Conservation (phyloP, 2,888 invertebrate species). For the Hoplodrina blanda region DNA sequence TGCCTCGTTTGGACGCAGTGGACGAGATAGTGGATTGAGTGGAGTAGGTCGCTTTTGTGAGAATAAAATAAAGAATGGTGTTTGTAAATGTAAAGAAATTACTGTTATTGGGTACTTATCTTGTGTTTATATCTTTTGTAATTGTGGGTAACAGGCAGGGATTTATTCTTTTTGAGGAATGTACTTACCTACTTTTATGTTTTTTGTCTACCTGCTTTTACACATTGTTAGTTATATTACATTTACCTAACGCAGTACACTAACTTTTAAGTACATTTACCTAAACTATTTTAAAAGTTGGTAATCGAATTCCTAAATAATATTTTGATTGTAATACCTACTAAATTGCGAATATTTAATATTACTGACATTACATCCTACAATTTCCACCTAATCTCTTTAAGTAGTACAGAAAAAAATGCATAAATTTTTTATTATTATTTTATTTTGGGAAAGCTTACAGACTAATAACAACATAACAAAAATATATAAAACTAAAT, state of each 20-base stretch:
- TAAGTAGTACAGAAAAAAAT: no score
- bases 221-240: not conserved
- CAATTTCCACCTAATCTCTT: no score
- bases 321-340: no score
- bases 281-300: no score
- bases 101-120: conserved; percentile 13
- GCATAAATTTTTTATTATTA: no score
- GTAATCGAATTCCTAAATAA: not conserved
- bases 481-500: no score
- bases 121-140: conserved; percentile 31
- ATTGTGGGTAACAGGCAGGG: no score
- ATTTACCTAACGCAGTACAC: no score
- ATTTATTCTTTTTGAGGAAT: not conserved
- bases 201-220: not conserved
- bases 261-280: no score
- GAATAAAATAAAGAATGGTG: conserved; percentile 29
- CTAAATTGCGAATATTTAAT: not conserved
- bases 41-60: conserved; percentile 45
- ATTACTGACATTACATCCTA: no score
- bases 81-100: conserved; percentile 39
- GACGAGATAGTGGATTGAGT: conserved; percentile 45
- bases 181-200: conserved; percentile 1
- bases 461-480: no score
- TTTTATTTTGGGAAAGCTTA: no score
- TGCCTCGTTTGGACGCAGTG: conserved; percentile 66